Evolutionary conservation across 35 echinoderm and acorn worm species (phyloP).

Genomic region (Anneissia japonica): DNA sequence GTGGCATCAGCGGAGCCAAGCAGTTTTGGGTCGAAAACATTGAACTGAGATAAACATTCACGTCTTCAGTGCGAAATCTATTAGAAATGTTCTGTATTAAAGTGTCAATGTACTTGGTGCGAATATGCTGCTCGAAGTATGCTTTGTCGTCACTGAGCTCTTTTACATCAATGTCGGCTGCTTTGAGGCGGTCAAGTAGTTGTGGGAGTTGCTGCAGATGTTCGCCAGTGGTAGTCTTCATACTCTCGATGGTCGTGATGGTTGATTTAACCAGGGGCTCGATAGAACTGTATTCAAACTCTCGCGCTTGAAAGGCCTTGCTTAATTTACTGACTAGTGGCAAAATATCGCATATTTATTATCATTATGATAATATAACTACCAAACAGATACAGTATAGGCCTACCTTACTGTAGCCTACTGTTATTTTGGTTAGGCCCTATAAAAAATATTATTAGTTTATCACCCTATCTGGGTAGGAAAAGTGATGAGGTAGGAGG

Average conservation of each 20-base stretch:
- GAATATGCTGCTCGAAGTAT: background rate
- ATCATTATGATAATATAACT: conserved; percentile 2
- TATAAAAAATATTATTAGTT: too few species aligned
- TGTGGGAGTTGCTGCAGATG: background rate
- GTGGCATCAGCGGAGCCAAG: background rate
- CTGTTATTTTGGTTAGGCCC: too few species aligned
- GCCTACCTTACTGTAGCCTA: too few species aligned
- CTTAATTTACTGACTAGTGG: background rate
- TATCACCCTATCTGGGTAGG: too few species aligned
- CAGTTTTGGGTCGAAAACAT: background rate
- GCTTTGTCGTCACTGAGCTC: background rate
- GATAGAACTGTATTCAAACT: background rate
- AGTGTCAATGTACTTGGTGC: background rate
- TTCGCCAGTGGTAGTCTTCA: background rate
- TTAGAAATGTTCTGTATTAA: background rate
- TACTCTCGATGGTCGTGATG: background rate
- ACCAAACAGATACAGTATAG: too few species aligned
- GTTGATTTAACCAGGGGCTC: background rate
- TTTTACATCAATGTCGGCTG: background rate
- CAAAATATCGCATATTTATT: background rate
- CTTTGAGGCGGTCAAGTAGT: background rate
- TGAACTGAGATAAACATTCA: background rate
- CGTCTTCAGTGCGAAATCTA: background rate
- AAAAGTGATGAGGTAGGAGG: too few species aligned
- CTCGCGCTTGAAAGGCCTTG: background rate